Conservation (phyloP, 1,140 invertebrate species). For the Drosophila sechellia region DNA sequence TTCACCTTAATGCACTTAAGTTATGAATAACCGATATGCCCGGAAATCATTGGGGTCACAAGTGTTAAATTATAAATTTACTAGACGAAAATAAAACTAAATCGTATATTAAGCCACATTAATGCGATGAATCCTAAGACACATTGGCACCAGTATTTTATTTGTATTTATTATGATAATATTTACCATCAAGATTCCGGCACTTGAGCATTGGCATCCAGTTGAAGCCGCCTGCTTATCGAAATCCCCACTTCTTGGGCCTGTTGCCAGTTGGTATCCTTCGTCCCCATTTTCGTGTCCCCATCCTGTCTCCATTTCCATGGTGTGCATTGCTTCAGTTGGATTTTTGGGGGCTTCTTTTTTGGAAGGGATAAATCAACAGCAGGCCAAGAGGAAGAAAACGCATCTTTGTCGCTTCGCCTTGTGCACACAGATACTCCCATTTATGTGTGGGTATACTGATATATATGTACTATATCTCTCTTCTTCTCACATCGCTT, state of each 20-base stretch:
- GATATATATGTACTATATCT: neutral
- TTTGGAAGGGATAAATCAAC: constrained; percentile 21
- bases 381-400: constrained; percentile 33
- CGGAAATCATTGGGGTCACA: neutral
- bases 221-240: constrained; percentile 2
- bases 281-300: neutral
- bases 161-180: neutral
- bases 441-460: constrained; percentile 1
- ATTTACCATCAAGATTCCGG: neutral
- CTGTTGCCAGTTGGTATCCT: constrained; percentile 1
- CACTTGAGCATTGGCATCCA: constrained; percentile 8
- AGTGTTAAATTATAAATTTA: neutral
- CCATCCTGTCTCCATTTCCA: neutral
- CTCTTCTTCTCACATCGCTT: constrained; percentile 74
- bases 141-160: neutral
- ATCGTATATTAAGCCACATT: too few relatives aligned
- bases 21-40: neutral
- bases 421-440: constrained; percentile 19
- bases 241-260: constrained; percentile 2
- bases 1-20: neutral
- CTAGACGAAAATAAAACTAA: neutral
- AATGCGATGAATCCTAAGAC: too few relatives aligned
- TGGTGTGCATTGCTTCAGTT: neutral
- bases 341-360: neutral
- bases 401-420: constrained; percentile 49